Evolutionary conservation across 2,113 vertebrate species (phyloP), one percentile per base, ranked within the genome.

Genomic region (Brachypodius melanocephalos): DNA sequence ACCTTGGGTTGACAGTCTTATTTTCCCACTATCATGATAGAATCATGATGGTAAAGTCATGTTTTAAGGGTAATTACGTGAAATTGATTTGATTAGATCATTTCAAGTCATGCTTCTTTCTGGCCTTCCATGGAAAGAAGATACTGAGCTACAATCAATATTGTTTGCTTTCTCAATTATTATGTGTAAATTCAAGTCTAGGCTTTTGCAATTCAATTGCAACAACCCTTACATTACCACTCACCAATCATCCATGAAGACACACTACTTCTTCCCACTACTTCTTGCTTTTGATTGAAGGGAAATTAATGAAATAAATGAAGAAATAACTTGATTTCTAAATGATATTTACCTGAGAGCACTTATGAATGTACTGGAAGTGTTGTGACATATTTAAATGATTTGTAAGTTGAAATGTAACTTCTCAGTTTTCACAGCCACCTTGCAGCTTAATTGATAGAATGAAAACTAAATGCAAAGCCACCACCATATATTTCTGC

Each of bases 71-170:
- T 91, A 93, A 91, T 90, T 83, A 59, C 34, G 49, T 58, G 36
- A 79, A 92, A 88, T 88, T 95, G 87, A 95, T 94, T 88, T 81
- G 46, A 26, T 89, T 62, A 75, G 34, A 78, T 48, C 0, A 0
- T 73, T 92, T 78, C 91, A 88, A 83, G 79, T 63, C 51, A 91
- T 45, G 21, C 57, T 85, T 95, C 46, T 88, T 25, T 76, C 65
- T 69, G 66, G 67, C 71, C 66, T 77, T 92, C 25, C 22, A 85
- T 85, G 46, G 62, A 66, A 89, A 80, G 65, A 88, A 82, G 86
- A 73, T 82, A 74, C 42, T 85, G 63, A 96, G 57, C 79, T 95
- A 79, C 93, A 96, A 94, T 94, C 88, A 92, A 86, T 96, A 84
- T 29, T 91, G 42, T 96, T 95, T 93, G 81, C 78, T 92, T 83